phyloP scores from a whole-genome alignment of 2,888 invertebrate genomes.

The Dryomyza anilis region DNA sequence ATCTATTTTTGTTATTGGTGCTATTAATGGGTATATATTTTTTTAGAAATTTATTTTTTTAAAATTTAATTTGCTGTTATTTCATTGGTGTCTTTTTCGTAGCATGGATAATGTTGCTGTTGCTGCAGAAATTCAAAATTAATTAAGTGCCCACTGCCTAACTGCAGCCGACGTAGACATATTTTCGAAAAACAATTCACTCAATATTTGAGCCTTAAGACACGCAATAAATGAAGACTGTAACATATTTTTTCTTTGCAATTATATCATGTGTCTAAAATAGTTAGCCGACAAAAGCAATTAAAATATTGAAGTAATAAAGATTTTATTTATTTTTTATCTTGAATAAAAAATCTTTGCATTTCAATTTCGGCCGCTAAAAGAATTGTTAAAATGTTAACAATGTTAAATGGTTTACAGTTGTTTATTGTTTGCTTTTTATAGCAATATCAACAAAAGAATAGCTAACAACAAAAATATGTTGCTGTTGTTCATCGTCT shows the following conservation, averaged over 20 bases:
- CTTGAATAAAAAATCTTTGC: conserved; percentile 1
- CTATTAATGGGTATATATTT: no score
- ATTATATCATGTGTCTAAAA: background rate
- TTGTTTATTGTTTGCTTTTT: background rate
- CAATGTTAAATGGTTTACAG: conserved; percentile 1
- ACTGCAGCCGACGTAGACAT: no score
- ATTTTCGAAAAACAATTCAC: no score
- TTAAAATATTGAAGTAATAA: conserved; percentile 18
- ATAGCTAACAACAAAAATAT: background rate
- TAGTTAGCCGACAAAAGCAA: conserved; percentile 1
- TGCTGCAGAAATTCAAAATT: no score
- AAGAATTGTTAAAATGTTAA: conserved; percentile 6
- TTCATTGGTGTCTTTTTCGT: no score
- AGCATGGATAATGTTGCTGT: no score
- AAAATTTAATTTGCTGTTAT: no score
- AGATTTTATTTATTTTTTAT: no score
- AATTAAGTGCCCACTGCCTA: no score
- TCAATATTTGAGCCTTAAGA: no score
- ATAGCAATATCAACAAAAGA: background rate
- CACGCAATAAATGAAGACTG: background rate
- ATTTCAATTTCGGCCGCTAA: background rate
- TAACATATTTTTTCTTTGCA: background rate
- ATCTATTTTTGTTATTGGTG: no score
- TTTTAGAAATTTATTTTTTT: no score
- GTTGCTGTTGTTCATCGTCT: background rate